Percentiles rank a stretch among this genome's conserved stretches.
These are phyloP conservation scores for Thereva unica DNA, from an alignment of 2,888 invertebrate genomes.

Conservation along the genomic window DNA sequence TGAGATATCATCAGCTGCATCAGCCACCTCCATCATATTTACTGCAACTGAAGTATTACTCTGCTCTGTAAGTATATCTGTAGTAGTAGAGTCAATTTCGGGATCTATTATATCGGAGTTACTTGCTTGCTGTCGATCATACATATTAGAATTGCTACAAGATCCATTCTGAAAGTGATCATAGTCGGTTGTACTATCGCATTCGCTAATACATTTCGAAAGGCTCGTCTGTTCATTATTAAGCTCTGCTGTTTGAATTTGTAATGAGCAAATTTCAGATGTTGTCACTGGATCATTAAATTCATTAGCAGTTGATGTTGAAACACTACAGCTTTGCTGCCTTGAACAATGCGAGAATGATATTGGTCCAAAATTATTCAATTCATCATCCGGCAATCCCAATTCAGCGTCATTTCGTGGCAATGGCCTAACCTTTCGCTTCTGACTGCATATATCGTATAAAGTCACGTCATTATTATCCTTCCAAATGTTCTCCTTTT, in stretches of 20 bases:
- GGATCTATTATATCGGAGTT: slow-evolving; percentile 43
- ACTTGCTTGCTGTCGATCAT: slow-evolving; percentile 35
- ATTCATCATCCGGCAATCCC: slow-evolving; percentile 39
- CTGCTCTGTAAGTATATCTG: slow-evolving; percentile 37
- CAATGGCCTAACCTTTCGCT: slow-evolving; percentile 1
- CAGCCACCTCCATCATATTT: not conserved
- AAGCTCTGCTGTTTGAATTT: not conserved
- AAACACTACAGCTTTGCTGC: slow-evolving; percentile 11
- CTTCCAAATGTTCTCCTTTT: slow-evolving; percentile 47
- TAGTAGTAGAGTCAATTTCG: slow-evolving; percentile 47
- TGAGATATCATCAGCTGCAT: slow-evolving; percentile 37
- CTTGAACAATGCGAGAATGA: slow-evolving; percentile 11
- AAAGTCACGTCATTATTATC: slow-evolving; percentile 35
- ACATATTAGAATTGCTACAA: slow-evolving; percentile 8
- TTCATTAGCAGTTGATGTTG: slow-evolving; percentile 20
- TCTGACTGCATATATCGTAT: slow-evolving; percentile 27
- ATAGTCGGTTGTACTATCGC: slow-evolving; percentile 48
- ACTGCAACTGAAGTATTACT: slow-evolving; percentile 5
- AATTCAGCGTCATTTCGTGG: slow-evolving; percentile 16
- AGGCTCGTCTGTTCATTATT: slow-evolving; percentile 39
- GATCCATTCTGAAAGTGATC: slow-evolving; percentile 32
- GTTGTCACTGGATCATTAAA: slow-evolving; percentile 17
- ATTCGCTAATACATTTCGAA: slow-evolving; percentile 46
- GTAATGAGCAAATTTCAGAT: not conserved
- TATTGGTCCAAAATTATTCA: slow-evolving; percentile 41